Evolutionary conservation across 2,113 vertebrate genomes (phyloP).

Genomic region (Aldabrachelys gigantea): DNA sequence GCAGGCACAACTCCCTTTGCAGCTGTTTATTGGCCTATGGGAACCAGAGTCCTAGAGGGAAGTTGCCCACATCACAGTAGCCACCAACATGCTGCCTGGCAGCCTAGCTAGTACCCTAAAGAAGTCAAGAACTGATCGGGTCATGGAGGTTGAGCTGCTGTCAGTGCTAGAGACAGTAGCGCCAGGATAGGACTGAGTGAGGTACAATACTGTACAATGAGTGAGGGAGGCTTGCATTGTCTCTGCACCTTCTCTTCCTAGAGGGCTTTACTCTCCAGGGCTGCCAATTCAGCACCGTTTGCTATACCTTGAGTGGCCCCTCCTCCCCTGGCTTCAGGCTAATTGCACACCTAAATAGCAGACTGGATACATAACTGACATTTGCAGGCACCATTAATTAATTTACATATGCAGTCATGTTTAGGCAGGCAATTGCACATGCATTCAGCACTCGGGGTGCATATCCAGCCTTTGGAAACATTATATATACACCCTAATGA

Average conservation of each 20-base stretch:
- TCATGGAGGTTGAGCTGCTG: background rate
- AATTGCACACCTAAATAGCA: background rate
- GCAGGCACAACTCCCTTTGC: background rate
- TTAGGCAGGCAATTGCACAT: background rate
- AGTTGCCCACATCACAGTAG: conserved; percentile 8
- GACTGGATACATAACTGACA: background rate
- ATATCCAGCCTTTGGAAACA: background rate
- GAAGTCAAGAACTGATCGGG: background rate
- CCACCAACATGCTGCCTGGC: background rate
- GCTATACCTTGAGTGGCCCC: background rate
- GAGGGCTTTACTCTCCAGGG: background rate
- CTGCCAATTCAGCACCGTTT: background rate
- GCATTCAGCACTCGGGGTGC: background rate
- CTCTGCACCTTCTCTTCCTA: background rate
- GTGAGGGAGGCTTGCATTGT: fast-evolving
- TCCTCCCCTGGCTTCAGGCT: background rate
- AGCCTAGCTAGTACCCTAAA: background rate
- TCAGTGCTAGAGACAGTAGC: background rate
- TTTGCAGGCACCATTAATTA: background rate
- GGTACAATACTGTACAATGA: background rate
- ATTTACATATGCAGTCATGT: background rate
- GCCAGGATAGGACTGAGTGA: background rate
- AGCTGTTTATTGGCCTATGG: conserved; percentile 35
- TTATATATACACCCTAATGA: background rate
- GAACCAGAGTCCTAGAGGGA: conserved; percentile 23